Conservation (phyloP, 2,888 invertebrate species). For the Tachina lurida region DNA sequence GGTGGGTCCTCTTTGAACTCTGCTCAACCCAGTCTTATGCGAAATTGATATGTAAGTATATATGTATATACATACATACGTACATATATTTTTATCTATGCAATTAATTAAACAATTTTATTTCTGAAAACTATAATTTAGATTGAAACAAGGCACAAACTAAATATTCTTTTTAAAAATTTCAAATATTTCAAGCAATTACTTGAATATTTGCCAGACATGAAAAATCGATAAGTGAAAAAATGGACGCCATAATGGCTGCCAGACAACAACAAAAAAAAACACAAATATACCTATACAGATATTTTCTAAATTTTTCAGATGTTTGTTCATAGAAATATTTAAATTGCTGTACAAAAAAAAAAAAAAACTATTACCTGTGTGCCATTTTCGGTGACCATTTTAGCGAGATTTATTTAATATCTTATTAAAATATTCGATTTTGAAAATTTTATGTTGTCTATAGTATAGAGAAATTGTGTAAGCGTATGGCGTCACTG, state of each 20-base stretch:
- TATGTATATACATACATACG: not conserved
- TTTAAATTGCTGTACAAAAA: not conserved
- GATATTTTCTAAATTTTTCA: conserved; percentile 34
- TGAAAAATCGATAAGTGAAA: conserved; percentile 81
- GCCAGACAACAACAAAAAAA: conserved; percentile 72
- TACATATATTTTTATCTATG: not conserved
- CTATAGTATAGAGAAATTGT: conserved; percentile 80
- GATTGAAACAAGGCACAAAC: not conserved
- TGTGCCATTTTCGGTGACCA: conserved; percentile 83
- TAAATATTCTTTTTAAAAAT: not conserved
- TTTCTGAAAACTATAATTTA: too few species aligned
- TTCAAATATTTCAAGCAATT: not conserved
- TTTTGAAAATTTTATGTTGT: conserved; percentile 64
- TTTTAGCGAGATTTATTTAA: conserved; percentile 74
- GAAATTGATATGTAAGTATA: not conserved
- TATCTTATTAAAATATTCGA: conserved; percentile 36
- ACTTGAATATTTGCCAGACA: conserved; percentile 64
- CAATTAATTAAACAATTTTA: too few species aligned
- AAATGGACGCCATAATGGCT: conserved; percentile 82
- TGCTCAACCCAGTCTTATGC: not conserved
- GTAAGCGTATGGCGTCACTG: conserved; percentile 81
- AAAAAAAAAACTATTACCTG: conserved; percentile 79
- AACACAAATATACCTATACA: conserved; percentile 41
- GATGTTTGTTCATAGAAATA: conserved; percentile 6
- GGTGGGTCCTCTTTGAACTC: conserved; percentile 69